Evolutionary conservation across 2,797 vertebrate genomes (phyloP).

Genomic region (Saxicola maurus): DNA sequence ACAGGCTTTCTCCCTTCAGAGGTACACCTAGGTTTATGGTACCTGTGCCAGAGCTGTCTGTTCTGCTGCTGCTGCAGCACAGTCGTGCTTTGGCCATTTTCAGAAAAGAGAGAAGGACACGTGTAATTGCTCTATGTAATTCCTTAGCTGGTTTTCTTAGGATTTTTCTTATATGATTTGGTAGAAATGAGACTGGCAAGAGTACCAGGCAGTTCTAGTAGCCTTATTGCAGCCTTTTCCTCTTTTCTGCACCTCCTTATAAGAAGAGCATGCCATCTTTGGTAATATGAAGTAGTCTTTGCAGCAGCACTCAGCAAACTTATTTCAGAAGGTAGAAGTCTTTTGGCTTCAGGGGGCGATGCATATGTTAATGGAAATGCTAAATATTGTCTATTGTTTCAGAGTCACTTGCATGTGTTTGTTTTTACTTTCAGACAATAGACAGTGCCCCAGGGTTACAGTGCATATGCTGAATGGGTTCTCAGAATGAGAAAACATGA

Average conservation of each 20-base stretch:
- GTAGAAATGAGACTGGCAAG: not conserved
- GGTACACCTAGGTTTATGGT: not conserved
- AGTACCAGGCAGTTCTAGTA: not conserved
- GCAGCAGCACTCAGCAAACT: not conserved
- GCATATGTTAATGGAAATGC: constrained; percentile 1
- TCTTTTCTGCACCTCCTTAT: not conserved
- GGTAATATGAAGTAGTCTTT: not conserved
- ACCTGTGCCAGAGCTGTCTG: not conserved
- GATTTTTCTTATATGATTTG: not conserved
- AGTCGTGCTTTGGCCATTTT: not conserved
- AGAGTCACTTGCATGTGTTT: constrained; percentile 9
- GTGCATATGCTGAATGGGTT: not conserved
- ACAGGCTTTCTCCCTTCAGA: not conserved
- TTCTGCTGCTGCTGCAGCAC: not conserved
- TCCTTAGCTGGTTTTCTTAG: not conserved
- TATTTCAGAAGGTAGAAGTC: not conserved
- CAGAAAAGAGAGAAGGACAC: not conserved
- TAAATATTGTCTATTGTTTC: constrained; percentile 47
- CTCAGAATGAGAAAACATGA: not conserved
- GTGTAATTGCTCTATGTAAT: not conserved
- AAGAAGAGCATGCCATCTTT: not conserved
- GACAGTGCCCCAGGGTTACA: constrained; percentile 4
- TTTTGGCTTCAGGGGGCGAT: not conserved
- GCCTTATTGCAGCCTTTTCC: not conserved
- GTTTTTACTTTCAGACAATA: constrained; percentile 49